These are phyloP conservation scores for Platorchestia sp. DNA, from an alignment of 1,140 invertebrate genomes.

Conservation along the genomic window DNA sequence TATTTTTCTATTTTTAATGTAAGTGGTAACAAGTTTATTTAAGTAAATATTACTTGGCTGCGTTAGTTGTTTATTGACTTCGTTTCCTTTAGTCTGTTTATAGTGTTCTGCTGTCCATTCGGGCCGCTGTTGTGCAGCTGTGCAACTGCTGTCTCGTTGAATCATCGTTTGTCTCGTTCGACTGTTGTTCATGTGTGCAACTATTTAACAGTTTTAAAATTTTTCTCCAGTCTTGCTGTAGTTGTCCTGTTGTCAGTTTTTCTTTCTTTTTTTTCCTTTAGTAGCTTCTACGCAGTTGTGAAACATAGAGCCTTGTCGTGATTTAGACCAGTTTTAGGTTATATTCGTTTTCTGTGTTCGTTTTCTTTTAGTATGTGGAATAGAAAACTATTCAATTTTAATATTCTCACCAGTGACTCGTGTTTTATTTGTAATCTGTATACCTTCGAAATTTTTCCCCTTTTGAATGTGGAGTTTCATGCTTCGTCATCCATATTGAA, in stretches of 20 bases:
- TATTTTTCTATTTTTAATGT: constrained; percentile 35
- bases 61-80: not conserved
- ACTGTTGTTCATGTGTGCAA: too few relatives aligned
- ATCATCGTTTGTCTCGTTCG: too few relatives aligned
- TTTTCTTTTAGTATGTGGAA: not conserved
- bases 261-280: too few relatives aligned
- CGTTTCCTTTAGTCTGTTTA: not conserved
- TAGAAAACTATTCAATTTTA: not conserved
- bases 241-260: too few relatives aligned
- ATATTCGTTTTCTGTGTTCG: not conserved
- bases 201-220: too few relatives aligned
- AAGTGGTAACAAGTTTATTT: constrained; percentile 18
- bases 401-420: not conserved
- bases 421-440: not conserved
- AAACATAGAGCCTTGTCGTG: not conserved
- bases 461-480: not conserved
- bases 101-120: not conserved
- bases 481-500: not conserved
- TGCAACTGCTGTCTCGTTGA: too few relatives aligned
- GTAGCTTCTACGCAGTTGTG: not conserved
- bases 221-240: too few relatives aligned
- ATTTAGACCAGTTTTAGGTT: not conserved
- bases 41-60: not conserved
- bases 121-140: not conserved
- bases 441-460: not conserved